Conservation (phyloP, 2,797 vertebrate genomes). For the Arctocebus calabarensis region DNA sequence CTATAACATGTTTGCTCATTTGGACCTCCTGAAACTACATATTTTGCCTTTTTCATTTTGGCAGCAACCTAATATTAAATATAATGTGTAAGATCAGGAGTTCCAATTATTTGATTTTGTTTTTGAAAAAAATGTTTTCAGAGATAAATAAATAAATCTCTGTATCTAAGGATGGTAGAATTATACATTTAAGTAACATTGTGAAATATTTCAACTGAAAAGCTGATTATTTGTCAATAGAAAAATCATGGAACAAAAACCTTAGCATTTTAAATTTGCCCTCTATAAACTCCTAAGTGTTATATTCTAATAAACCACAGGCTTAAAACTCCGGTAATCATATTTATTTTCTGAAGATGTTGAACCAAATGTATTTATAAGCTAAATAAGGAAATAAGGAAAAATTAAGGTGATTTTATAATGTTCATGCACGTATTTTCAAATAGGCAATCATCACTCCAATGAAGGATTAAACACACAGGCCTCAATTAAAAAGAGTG, state of each 20-base stretch:
- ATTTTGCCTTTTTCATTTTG: conserved; percentile 27
- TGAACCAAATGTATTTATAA: conserved; percentile 40
- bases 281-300: neutral
- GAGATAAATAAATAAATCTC: conserved; percentile 6
- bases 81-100: neutral
- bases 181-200: neutral
- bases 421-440: conserved; percentile 28
- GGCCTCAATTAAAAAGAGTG: conserved; percentile 58
- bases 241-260: conserved; percentile 36
- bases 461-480: conserved; percentile 41
- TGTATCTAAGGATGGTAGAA: neutral
- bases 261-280: conserved; percentile 30
- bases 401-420: conserved; percentile 19
- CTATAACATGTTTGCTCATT: neutral
- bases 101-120: neutral
- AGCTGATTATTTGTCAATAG: conserved; percentile 6
- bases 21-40: conserved; percentile 8
- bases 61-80: neutral
- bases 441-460: conserved; percentile 49
- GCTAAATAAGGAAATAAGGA: conserved; percentile 46
- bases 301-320: conserved; percentile 57
- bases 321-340: conserved; percentile 34
- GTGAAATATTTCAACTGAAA: neutral
- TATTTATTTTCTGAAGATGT: conserved; percentile 52
- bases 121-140: conserved; percentile 3